phyloP scores from a whole-genome alignment of 1,140 invertebrate genomes.

The Zophobas morio region DNA sequence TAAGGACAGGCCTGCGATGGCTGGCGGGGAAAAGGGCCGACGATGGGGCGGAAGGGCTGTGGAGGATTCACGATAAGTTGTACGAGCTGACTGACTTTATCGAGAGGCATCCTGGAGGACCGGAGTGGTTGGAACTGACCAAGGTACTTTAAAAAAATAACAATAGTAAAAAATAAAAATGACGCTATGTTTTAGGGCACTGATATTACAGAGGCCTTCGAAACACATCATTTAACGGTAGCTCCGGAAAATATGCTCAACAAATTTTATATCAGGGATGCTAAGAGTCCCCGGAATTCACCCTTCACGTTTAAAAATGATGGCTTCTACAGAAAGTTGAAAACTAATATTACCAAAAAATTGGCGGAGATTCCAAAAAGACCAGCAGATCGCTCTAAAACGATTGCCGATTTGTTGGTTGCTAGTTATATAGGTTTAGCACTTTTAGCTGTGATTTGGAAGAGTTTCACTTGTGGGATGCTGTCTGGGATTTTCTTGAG shows the following conservation, averaged over 20 bases:
- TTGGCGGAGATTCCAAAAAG: constrained; percentile 57
- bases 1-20: constrained; percentile 71
- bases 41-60: constrained; percentile 83
- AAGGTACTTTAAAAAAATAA: constrained; percentile 67
- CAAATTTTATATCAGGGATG: constrained; percentile 74
- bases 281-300: constrained; percentile 70
- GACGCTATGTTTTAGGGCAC: constrained; percentile 69
- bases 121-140: constrained; percentile 80
- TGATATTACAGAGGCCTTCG: constrained; percentile 82
- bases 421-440: constrained; percentile 69
- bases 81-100: constrained; percentile 83
- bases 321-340: constrained; percentile 80
- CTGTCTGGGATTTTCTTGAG: constrained; percentile 73
- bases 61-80: constrained; percentile 83
- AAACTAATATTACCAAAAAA: constrained; percentile 69
- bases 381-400: constrained; percentile 67
- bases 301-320: constrained; percentile 76
- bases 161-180: too few relatives aligned
- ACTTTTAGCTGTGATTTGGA: constrained; percentile 69
- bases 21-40: constrained; percentile 76
- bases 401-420: constrained; percentile 72
- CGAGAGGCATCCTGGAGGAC: constrained; percentile 83
- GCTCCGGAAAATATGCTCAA: constrained; percentile 71
- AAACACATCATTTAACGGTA: constrained; percentile 72
- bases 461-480: constrained; percentile 67